Conservation (phyloP, 2,113 vertebrate species). For the Merops nubicus region DNA sequence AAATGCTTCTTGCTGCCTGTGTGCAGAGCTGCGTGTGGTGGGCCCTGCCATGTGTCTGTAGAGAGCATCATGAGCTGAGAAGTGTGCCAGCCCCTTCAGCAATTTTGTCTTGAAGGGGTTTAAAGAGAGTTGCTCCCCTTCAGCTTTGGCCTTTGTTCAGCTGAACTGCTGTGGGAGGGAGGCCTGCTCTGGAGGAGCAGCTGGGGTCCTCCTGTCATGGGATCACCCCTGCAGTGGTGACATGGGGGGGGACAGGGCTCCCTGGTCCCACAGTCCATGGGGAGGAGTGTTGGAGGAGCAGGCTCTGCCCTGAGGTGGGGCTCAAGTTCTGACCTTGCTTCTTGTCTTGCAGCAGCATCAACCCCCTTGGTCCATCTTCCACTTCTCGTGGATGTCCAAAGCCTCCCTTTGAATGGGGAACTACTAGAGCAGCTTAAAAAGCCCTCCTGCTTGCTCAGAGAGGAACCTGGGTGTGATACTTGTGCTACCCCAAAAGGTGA, state of each 20-base stretch:
- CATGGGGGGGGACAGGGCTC: fast-evolving
- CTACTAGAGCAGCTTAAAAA: not conserved
- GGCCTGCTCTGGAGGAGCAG: not conserved
- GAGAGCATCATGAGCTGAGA: not conserved
- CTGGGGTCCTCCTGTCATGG: not conserved
- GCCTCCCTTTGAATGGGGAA: not conserved
- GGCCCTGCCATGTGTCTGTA: not conserved
- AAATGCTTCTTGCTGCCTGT: not conserved
- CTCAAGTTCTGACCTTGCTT: not conserved
- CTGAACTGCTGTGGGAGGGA: not conserved
- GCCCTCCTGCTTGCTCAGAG: fast-evolving
- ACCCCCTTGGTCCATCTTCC: not conserved
- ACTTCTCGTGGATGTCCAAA: not conserved
- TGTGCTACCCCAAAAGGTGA: not conserved
- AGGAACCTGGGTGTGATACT: not conserved
- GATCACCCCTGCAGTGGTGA: fast-evolving
- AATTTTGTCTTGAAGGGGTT: not conserved
- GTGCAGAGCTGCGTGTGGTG: fast-evolving
- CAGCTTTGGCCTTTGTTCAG: not conserved
- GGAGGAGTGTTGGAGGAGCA: not conserved
- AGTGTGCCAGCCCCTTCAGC: fast-evolving
- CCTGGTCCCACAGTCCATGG: not conserved
- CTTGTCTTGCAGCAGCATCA: not conserved
- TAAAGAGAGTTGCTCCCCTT: not conserved
- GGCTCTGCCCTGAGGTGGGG: not conserved